Base-by-base conservation (phyloP, 2,888 invertebrate species). In the Macrosiphum euphorbiae region DNA sequence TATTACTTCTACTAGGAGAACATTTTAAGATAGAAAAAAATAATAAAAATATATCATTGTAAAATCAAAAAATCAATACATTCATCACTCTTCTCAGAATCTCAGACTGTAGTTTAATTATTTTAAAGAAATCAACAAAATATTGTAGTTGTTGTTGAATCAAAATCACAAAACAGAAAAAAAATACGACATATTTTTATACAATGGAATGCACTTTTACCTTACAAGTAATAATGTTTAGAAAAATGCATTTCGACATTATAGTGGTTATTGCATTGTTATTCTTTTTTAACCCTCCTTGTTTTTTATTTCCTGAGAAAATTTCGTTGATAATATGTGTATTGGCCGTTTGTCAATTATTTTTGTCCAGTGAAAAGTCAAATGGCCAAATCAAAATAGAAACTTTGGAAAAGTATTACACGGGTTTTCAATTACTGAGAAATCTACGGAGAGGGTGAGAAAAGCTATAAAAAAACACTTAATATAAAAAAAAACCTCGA, bases 391-490 rank as follows among this genome's bases (percentile, higher is more conserved):
- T n/a, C 52, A 41, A 35, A 92, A 67, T 52, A 50, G 24, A n/a
- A 87, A 87, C 24, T 41, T 87, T 16, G 28, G 35, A 67, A 3
- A 41, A 87, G 35, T 41, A 92, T 92, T 41, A 92, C 67, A 88
- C 20, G 52, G 47, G 52, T 88, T 92, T 92, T 88, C 92, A 67
- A 92, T 92, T 92, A 88, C 87, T 28, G 87, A 35, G n/a, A 16
- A n/a, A 35, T 50, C 50, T 28, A 8, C 10, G 13, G 20, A 52
- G 13, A 28, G 87, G 67, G 52, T 20, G 67, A 58, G 67, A 92
- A 52, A 44, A 92, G 41, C 41, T 28, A 78, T 78, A 88, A 67
- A 92, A 87, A 88, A 92, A 52, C 35, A 26, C 50, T 41, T 26
- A 61, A 92, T 47, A 86, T 10, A 67, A 41, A 61, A 58, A 44